phyloP scores from a whole-genome alignment of 2,113 vertebrate genomes.

The Phocoena sinus region DNA sequence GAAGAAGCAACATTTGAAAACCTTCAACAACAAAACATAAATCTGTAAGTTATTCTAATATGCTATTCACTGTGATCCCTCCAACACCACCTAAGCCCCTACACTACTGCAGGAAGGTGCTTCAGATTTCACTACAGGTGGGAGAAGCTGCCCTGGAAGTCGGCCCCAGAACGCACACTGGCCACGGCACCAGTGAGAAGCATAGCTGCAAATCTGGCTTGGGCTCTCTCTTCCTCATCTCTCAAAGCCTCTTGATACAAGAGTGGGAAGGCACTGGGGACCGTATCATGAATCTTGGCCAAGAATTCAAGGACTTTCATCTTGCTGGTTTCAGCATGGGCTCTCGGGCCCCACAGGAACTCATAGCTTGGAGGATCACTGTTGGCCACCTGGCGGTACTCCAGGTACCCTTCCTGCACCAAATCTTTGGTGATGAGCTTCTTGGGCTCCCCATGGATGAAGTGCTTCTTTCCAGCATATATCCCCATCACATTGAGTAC shows the following conservation, averaged over 20 bases:
- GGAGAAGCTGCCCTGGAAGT: neutral
- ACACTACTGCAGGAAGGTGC: neutral
- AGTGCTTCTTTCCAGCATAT: neutral
- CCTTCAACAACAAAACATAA: neutral
- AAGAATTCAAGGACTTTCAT: conserved; percentile 31
- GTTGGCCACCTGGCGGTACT: neutral
- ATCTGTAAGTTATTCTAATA: neutral
- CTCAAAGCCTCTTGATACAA: conserved; percentile 1
- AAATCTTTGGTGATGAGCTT: conserved; percentile 38
- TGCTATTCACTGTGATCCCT: neutral
- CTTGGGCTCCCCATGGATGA: conserved; percentile 9
- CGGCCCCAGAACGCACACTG: too few species aligned
- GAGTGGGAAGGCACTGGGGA: neutral
- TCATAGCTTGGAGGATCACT: neutral
- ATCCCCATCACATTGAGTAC: conserved; percentile 13
- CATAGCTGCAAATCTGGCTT: neutral
- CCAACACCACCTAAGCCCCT: neutral
- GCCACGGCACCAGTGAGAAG: neutral
- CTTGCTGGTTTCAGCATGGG: neutral
- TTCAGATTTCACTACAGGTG: neutral
- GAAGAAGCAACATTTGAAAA: neutral
- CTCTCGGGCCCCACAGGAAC: conserved; percentile 28
- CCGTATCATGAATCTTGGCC: neutral
- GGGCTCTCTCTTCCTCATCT: neutral
- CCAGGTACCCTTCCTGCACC: neutral